These are phyloP conservation scores for Drosophila varians DNA, from an alignment of 1,140 invertebrate species.

Conservation along the genomic window DNA sequence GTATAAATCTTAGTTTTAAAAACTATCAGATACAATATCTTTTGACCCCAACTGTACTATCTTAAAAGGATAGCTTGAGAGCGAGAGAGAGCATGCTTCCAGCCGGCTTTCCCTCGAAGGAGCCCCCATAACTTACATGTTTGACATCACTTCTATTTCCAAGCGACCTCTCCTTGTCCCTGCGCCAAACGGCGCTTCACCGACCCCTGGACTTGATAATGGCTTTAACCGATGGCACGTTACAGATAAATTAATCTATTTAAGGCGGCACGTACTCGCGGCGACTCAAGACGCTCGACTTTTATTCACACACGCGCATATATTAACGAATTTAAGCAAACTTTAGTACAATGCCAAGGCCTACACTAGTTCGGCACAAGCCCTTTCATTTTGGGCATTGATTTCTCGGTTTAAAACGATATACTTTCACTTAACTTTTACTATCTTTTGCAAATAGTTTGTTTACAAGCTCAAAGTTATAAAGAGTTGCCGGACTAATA, in stretches of 20 bases:
- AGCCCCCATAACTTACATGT: neutral
- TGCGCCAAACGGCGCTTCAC: neutral
- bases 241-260: slow-evolving; percentile 9
- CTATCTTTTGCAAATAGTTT: neutral
- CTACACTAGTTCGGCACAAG: neutral
- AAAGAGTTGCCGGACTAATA: neutral
- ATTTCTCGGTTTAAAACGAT: neutral
- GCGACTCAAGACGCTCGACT: neutral
- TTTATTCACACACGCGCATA: neutral
- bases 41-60: neutral
- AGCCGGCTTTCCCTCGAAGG: neutral
- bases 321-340: neutral
- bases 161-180: neutral
- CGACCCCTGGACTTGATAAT: slow-evolving; percentile 3
- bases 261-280: slow-evolving; percentile 4
- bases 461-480: neutral
- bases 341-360: neutral
- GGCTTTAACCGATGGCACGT: slow-evolving; percentile 3
- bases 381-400: neutral
- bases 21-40: neutral
- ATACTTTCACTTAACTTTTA: neutral
- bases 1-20: too few species aligned
- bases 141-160: slow-evolving; percentile 2
- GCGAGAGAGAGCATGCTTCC: neutral
- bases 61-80: too few species aligned